Conservation (phyloP, 2,888 invertebrate genomes). For the Ryuthela nishihirai region DNA sequence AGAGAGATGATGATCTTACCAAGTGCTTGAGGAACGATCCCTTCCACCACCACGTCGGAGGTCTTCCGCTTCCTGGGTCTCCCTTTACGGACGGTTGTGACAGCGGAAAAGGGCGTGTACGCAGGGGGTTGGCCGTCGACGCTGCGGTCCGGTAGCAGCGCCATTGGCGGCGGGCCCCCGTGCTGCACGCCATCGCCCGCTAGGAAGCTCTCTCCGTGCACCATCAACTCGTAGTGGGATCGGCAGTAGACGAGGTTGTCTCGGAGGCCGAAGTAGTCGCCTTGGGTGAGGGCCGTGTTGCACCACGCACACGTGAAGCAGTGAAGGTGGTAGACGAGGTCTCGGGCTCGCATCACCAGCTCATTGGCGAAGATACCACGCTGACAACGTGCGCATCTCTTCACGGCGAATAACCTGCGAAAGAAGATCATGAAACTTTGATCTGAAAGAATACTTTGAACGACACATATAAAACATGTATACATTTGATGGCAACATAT, state of each 20-base stretch:
- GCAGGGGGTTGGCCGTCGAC: neutral
- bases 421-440: neutral
- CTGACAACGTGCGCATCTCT: slow-evolving; percentile 80
- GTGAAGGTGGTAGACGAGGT: slow-evolving; percentile 88
- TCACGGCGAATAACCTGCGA: slow-evolving; percentile 74
- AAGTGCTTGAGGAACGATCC: slow-evolving; percentile 25
- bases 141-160: neutral
- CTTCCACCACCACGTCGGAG: slow-evolving; percentile 20
- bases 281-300: slow-evolving; percentile 79
- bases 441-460: no score
- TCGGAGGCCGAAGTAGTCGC: slow-evolving; percentile 87
- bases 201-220: slow-evolving; percentile 42
- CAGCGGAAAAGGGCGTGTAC: neutral
- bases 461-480: no score
- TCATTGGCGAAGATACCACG: slow-evolving; percentile 84
- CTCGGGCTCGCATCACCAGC: slow-evolving; percentile 90
- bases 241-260: slow-evolving; percentile 69
- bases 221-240: slow-evolving; percentile 65
- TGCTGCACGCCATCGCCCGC: slow-evolving; percentile 4
- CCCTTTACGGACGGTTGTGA: slow-evolving; percentile 40
- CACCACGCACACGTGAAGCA: slow-evolving; percentile 93
- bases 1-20: no score
- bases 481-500: no score
- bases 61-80: slow-evolving; percentile 42
- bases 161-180: slow-evolving; percentile 5